A percentile compares a stretch with the other conserved stretches of the same genome.
These are phyloP conservation scores for Neria commutata DNA, from an alignment of 2,888 invertebrate genomes.

Conservation along the genomic window DNA sequence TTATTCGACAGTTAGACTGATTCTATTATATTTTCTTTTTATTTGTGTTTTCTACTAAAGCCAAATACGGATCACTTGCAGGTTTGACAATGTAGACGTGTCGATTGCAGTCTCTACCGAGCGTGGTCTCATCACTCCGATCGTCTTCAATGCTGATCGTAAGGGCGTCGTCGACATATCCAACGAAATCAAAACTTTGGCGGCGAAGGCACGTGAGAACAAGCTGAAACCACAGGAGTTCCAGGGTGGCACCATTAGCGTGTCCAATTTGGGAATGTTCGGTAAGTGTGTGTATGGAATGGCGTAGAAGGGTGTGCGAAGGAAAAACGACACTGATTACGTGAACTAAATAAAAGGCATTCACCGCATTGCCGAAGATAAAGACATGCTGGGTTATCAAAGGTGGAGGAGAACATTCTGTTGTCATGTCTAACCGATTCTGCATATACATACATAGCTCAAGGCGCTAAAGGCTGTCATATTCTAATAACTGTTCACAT, in stretches of 20 bases:
- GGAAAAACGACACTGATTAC: too few relatives aligned
- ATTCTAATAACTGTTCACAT: not conserved
- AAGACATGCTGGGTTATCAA: too few relatives aligned
- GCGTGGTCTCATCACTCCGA: constrained; percentile 94
- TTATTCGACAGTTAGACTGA: constrained; percentile 89
- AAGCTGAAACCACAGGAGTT: constrained; percentile 93
- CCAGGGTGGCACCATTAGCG: constrained; percentile 93
- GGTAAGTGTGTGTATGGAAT: constrained; percentile 63
- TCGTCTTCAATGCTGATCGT: constrained; percentile 87
- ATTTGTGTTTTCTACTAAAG: not conserved
- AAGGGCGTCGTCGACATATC: constrained; percentile 89
- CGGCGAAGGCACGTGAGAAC: constrained; percentile 84
- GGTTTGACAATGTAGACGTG: constrained; percentile 90
- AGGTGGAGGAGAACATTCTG: not conserved
- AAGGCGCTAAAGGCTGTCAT: too few relatives aligned
- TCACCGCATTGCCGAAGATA: too few relatives aligned
- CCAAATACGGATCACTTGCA: constrained; percentile 49
- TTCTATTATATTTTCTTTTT: not conserved
- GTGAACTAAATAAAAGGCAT: too few relatives aligned
- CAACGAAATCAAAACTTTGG: constrained; percentile 77
- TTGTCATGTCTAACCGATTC: not conserved
- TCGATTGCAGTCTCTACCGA: constrained; percentile 97
- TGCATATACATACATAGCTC: too few relatives aligned
- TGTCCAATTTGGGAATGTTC: constrained; percentile 96
- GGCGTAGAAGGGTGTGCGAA: too few relatives aligned